Evolutionary conservation across 2,113 vertebrate species (phyloP).

Genomic region (Climacteris rufus): DNA sequence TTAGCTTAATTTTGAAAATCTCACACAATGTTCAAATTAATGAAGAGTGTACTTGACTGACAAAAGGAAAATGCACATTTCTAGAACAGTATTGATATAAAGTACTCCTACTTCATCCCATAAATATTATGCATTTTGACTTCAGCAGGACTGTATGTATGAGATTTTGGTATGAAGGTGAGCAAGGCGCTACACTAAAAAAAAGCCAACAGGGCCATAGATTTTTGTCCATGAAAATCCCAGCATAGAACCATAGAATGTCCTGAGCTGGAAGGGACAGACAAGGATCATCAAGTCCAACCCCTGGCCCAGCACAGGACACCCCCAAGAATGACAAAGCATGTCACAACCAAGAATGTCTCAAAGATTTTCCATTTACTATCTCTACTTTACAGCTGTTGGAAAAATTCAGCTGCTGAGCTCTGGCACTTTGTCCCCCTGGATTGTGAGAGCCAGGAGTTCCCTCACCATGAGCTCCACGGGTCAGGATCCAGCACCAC

Average conservation of each 20-base stretch:
- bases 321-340: background rate
- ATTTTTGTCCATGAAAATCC: background rate
- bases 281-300: rapidly evolving
- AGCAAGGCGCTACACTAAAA: background rate
- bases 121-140: background rate
- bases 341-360: background rate
- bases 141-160: background rate
- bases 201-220: background rate
- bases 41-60: background rate
- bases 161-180: background rate
- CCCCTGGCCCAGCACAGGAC: background rate
- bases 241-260: background rate
- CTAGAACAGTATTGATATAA: background rate
- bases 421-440: background rate
- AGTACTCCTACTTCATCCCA: background rate
- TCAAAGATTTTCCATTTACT: background rate
- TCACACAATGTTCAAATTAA: background rate
- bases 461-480: background rate
- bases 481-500: background rate
- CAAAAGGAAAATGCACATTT: background rate
- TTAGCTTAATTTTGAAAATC: background rate
- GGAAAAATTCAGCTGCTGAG: background rate
- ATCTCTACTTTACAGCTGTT: background rate
- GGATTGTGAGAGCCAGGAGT: background rate
- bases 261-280: background rate